Evolutionary conservation across 2,797 vertebrate genomes (phyloP), one percentile per base, ranked within the genome.

Genomic region (Chelon labrosus): DNA sequence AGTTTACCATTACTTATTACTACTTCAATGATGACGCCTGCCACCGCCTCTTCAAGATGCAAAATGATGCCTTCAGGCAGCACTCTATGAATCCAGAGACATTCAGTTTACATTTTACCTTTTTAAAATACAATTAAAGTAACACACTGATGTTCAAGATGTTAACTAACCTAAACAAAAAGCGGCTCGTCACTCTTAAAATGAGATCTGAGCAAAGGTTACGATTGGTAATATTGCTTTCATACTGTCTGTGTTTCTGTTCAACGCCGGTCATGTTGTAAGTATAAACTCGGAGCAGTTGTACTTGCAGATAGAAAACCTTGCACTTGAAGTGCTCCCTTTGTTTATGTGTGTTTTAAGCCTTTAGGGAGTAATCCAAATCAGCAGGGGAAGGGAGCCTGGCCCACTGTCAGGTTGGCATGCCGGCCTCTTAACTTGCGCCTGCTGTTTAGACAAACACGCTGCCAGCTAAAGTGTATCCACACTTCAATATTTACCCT

Each of bases 361-460:
- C 27, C 55, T 80, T 68, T 51, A 64, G 62, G 46, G 65, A 62
- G 42, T 75, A 44, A 63, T 84, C 56, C 70, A 61, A 38, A 72
- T 75, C 77, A 77, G 59, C 50, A 69, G 54, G 37, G 49, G 56
- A 65, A 66, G 65, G 44, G 51, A 60, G 42, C 57, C 38, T 83
- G 80, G 76, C 80, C 53, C 63, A 17, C 44, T 19, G 53, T 82
- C 61, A 41, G 70, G 54, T 76, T 52, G 65, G 37, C 55, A 53
- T 63, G 64, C 61, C 62, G 17, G 42, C 74, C 82, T 76, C 81
- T 80, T 79, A 73, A 86, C 82, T 74, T 70, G 22, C 53, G 61
- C 59, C 70, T 64, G 20, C 59, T 74, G 69, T 81, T 82, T 62
- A 72, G 63, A 68, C 67, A 80, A 79, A 85, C 65, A 20, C 25